Percentiles rank a stretch among this genome's conserved stretches.
phyloP scores from a whole-genome alignment of 2,888 invertebrate genomes.

The Lasioglossum malachurum region DNA sequence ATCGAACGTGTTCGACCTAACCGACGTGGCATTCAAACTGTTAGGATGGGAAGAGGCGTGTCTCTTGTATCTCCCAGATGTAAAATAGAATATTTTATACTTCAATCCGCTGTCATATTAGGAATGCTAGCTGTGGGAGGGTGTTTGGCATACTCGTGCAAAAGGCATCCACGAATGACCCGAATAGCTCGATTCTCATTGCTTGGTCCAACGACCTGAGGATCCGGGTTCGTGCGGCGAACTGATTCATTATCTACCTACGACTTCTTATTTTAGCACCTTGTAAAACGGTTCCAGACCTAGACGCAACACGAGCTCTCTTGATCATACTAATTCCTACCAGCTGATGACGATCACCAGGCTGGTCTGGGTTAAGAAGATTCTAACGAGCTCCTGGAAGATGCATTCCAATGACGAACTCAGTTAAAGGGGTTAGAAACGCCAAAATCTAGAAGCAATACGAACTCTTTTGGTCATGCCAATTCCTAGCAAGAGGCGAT shows the following conservation, averaged over 20 bases:
- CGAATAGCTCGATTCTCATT: background rate
- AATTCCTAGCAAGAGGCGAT: background rate
- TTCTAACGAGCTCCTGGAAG: no score
- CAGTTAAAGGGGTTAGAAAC: no score
- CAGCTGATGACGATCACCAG: no score
- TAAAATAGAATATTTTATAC: conserved; percentile 6
- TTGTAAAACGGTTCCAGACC: background rate
- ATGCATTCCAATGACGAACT: no score
- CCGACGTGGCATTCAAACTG: background rate
- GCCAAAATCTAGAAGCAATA: background rate
- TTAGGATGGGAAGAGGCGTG: background rate
- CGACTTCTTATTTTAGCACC: background rate
- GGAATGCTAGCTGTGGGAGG: background rate
- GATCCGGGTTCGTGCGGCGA: background rate
- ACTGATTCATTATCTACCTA: background rate
- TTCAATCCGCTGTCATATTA: background rate
- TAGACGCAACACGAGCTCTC: no score
- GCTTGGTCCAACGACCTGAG: conserved; percentile 1
- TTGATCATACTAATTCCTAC: no score
- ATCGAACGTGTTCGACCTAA: background rate
- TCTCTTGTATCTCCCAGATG: background rate
- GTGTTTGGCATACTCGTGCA: background rate
- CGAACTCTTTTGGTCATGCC: background rate
- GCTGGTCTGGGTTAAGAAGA: no score
- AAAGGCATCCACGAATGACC: background rate